Conservation (phyloP, 2,797 vertebrate species). For the Tinamus major region DNA sequence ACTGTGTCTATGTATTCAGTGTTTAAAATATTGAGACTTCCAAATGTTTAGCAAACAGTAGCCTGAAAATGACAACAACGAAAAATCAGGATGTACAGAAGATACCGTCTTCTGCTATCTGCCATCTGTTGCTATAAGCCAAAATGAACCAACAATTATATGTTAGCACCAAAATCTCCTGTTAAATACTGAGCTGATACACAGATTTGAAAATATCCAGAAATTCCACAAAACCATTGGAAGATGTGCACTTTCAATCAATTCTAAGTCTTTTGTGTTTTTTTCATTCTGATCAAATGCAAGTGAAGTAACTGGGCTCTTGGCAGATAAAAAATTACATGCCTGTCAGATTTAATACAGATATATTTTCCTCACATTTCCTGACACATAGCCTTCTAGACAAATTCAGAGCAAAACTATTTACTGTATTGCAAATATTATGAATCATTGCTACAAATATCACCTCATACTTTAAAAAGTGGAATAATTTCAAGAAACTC, state of each 20-base stretch:
- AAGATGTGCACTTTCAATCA: not conserved
- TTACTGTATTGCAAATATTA: not conserved
- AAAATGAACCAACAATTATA: constrained; percentile 7
- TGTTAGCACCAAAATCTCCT: not conserved
- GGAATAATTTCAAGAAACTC: not conserved
- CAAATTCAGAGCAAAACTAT: not conserved
- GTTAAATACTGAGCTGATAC: constrained; percentile 13
- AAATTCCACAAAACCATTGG: not conserved
- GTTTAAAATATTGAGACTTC: not conserved
- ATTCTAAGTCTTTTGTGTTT: not conserved
- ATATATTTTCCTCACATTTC: not conserved
- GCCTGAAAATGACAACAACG: not conserved
- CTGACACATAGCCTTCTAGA: not conserved
- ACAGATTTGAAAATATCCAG: not conserved
- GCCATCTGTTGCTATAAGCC: not conserved
- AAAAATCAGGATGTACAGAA: not conserved
- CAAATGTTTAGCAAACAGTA: not conserved
- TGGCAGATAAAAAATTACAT: not conserved
- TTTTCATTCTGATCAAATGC: not conserved
- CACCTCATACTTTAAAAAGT: not conserved
- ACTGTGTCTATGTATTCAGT: not conserved
- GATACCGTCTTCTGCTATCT: not conserved
- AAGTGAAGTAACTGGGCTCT: not conserved
- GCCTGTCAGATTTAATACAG: not conserved
- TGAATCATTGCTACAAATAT: not conserved